These are phyloP conservation scores for Scaptomyza montana DNA, from an alignment of 1,140 invertebrate genomes.

Conservation along the genomic window DNA sequence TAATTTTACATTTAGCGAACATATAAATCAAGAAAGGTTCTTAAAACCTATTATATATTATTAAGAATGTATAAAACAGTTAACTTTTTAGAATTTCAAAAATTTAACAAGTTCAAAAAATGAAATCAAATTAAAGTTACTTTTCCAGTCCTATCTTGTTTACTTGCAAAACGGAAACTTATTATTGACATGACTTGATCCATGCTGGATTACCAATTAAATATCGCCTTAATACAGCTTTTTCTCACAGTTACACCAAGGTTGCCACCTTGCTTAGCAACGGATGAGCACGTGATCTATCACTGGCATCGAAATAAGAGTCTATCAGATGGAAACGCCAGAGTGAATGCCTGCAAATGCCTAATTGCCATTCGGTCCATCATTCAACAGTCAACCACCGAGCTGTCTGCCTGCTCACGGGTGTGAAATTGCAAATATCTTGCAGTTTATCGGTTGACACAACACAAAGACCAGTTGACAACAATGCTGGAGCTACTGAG, in stretches of 20 bases:
- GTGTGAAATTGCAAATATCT: constrained; percentile 49
- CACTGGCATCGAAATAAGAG: not conserved
- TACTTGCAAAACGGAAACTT: too few relatives aligned
- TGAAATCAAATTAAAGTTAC: too few relatives aligned
- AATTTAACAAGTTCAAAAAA: too few relatives aligned
- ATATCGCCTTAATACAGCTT: too few relatives aligned
- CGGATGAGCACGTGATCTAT: constrained; percentile 36
- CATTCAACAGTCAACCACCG: not conserved
- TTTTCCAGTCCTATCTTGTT: constrained; percentile 1
- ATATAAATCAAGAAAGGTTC: too few relatives aligned
- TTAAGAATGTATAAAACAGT: too few relatives aligned
- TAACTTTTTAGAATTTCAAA: too few relatives aligned
- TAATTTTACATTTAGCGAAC: too few relatives aligned
- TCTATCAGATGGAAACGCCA: not conserved
- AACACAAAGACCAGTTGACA: constrained; percentile 23
- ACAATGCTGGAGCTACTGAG: not conserved
- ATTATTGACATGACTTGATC: too few relatives aligned
- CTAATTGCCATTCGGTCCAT: constrained; percentile 35
- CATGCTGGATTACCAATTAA: too few relatives aligned
- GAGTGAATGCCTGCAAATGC: not conserved
- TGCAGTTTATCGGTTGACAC: constrained; percentile 39
- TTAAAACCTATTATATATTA: too few relatives aligned
- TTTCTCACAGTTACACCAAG: not conserved
- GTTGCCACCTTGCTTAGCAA: constrained; percentile 3
- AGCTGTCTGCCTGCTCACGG: constrained; percentile 10